These are phyloP conservation scores for Psephotus haematonotus DNA, from an alignment of 2,113 vertebrate species.

Conservation along the genomic window DNA sequence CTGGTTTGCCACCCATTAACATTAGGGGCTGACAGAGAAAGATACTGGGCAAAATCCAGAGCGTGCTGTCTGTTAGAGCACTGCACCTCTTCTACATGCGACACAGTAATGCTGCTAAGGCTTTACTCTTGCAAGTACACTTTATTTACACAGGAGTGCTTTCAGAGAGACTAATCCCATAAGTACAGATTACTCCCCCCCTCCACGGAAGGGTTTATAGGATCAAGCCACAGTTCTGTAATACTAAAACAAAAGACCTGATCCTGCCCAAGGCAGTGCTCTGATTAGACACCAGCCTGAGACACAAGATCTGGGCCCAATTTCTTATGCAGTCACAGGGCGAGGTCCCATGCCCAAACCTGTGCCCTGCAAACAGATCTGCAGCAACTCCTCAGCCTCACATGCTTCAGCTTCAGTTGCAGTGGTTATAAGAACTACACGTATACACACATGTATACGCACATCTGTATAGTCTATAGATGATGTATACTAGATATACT, in stretches of 20 bases:
- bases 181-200: not conserved
- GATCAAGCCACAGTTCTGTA: not conserved
- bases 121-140: not conserved
- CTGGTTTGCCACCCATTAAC: not conserved
- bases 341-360: fast-evolving
- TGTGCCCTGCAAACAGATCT: not conserved
- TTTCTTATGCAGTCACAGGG: not conserved
- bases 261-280: not conserved
- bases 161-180: constrained; percentile 14
- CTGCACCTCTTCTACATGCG: fast-evolving
- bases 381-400: not conserved
- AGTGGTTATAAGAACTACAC: fast-evolving
- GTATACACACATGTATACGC: not conserved
- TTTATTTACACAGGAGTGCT: constrained; percentile 32
- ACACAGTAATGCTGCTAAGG: not conserved
- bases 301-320: not conserved
- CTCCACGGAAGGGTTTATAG: not conserved
- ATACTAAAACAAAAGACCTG: constrained; percentile 25
- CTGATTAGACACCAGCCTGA: not conserved
- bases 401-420: not conserved
- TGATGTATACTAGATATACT: too few species aligned
- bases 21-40: not conserved
- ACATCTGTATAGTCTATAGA: fast-evolving
- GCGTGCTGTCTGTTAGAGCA: not conserved
- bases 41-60: not conserved